phyloP scores from a whole-genome alignment of 2,888 invertebrate species.

The Charanyca ferruginea region DNA sequence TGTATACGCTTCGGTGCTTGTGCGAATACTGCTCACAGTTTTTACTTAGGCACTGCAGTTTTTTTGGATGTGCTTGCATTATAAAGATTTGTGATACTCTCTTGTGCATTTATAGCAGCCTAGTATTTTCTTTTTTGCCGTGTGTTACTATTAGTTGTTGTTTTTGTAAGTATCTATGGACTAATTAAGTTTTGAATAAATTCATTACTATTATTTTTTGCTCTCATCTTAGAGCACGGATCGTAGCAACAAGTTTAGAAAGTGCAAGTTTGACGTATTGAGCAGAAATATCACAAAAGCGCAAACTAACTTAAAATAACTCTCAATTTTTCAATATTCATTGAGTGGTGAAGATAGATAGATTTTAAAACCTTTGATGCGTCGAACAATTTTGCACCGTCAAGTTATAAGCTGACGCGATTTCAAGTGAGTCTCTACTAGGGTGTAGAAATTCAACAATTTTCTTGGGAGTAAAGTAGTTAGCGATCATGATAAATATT shows the following conservation, averaged over 20 bases:
- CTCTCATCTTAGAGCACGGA: background rate
- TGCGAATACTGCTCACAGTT: constrained; percentile 54
- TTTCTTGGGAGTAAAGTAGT: background rate
- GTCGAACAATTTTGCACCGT: background rate
- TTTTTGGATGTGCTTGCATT: constrained; percentile 23
- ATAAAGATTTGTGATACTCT: constrained; percentile 17
- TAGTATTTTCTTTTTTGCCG: constrained; percentile 11
- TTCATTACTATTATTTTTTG: background rate
- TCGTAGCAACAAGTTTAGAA: constrained; percentile 2
- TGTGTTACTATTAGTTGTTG: background rate
- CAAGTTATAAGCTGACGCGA: constrained; percentile 3
- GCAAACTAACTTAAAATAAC: background rate
- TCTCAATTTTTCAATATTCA: background rate
- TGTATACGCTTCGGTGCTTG: constrained; percentile 53
- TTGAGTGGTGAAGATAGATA: background rate
- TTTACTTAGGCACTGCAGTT: constrained; percentile 41
- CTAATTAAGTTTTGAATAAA: background rate
- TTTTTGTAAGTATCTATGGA: no score
- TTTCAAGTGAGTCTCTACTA: background rate
- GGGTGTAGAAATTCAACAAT: background rate
- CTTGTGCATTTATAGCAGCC: constrained; percentile 25
- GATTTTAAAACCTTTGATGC: background rate
- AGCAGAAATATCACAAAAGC: background rate
- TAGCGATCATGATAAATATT: background rate
- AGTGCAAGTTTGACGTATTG: background rate